Evolutionary conservation across 1,140 invertebrate genomes (phyloP), one percentile per base, ranked within the genome.

Genomic region (Alviniconcha marisindica): DNA sequence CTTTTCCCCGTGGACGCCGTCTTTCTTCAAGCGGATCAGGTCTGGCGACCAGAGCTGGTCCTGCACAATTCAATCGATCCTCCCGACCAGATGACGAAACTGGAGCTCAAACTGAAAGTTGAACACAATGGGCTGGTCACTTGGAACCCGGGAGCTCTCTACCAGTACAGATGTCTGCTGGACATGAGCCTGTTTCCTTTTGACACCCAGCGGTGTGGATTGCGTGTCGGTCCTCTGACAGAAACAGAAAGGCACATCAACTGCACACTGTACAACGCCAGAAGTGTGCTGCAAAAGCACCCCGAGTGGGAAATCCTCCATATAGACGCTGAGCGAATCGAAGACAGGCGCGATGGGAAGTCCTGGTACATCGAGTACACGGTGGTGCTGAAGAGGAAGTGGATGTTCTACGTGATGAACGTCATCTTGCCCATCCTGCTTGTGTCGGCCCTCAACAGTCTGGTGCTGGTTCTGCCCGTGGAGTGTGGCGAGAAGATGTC

Each of bases 141-240:
- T 1, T 81, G 36, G 36, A 71, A 71, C 40, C 79, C 63, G 2
- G 79, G 79, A 1, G 79, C 44, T n/a, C 28, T 31, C 5, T 71
- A 28, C 18, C 24, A 42, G 28, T 98, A 97, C 1, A 98, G 97
- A 7, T 99, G 98, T 51, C 77, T 84, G 44, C 73, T 88, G 78
- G 97, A 98, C 91, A 98, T 98, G 44, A 74, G 42, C 18, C 82
- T 84, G 24, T 89, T 82, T 73, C 88, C 97, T 0, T 99, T 98
- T 91, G 98, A 98, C 94, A 83, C 97, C 93, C 97, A 99, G 92
- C 97, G 96, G 40, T 99, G 98, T n/a, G n/a, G n/a, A n/a, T n/a
- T n/a, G n/a, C n/a, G n/a, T n/a, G n/a, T n/a, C n/a, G n/a, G n/a
- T n/a, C n/a, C n/a, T n/a, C n/a, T n/a, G n/a, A n/a, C 44, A 48